A percentile compares a stretch with the other conserved stretches of the same genome.
Conservation (phyloP, 2,113 vertebrate species). For the Dolichotis patagonum region DNA sequence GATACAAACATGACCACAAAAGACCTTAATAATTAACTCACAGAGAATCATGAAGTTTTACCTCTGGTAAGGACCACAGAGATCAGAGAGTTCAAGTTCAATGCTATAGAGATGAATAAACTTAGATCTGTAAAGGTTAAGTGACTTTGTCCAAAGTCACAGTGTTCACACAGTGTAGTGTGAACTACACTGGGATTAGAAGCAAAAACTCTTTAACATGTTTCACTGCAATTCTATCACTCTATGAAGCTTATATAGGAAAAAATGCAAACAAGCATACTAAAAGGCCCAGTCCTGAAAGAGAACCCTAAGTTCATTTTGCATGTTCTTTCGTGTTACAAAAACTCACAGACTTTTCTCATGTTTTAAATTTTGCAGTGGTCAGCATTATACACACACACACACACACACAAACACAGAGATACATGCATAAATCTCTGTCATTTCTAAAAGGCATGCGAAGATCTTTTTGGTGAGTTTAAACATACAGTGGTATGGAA, state of each 20-base stretch:
- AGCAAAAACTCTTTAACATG: neutral
- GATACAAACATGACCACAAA: slow-evolving; percentile 51
- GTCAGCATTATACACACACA: neutral
- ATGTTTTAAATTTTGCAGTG: neutral
- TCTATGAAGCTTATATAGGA: neutral
- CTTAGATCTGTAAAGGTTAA: neutral
- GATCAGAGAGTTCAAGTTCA: slow-evolving; percentile 23
- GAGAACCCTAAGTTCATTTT: neutral
- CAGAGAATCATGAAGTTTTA: slow-evolving; percentile 47
- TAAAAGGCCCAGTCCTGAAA: neutral
- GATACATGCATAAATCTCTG: neutral
- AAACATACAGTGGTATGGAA: neutral
- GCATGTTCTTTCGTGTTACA: neutral
- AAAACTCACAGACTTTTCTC: neutral
- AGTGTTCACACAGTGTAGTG: neutral
- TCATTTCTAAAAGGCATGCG: neutral
- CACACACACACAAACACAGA: no score
- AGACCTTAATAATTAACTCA: slow-evolving; percentile 63
- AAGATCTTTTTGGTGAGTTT: neutral
- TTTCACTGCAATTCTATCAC: neutral
- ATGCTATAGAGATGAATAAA: slow-evolving; percentile 38
- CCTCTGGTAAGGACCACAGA: slow-evolving; percentile 2
- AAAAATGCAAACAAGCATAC: neutral
- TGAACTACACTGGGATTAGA: neutral
- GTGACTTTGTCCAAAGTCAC: slow-evolving; percentile 42